These are phyloP conservation scores for Platycheirus albimanus DNA, from an alignment of 2,888 invertebrate genomes.

Conservation along the genomic window DNA sequence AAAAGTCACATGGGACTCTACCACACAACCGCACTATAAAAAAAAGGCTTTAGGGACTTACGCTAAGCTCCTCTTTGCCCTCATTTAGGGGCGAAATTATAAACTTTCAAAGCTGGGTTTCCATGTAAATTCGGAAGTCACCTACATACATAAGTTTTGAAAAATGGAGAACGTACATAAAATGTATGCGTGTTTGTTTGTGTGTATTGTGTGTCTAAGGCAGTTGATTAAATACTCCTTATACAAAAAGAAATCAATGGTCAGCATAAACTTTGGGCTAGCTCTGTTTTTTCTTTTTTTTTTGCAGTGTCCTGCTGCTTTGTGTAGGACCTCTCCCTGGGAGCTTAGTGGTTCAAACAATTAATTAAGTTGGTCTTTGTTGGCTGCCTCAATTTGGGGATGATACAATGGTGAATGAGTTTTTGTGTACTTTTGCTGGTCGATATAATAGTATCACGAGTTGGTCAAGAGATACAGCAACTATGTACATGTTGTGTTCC, in stretches of 20 bases:
- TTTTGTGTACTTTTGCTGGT: background rate
- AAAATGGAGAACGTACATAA: too few relatives aligned
- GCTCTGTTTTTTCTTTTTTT: background rate
- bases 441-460: background rate
- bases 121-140: background rate
- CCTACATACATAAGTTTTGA: background rate
- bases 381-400: constrained; percentile 25
- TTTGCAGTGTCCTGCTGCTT: background rate
- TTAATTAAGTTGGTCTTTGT: constrained; percentile 31
- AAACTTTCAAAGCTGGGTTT: background rate
- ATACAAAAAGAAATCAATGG: background rate
- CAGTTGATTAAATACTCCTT: constrained; percentile 4
- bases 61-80: background rate
- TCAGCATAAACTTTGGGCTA: constrained; percentile 3
- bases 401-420: background rate
- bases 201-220: background rate
- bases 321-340: background rate
- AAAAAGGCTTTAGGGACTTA: background rate
- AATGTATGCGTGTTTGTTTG: background rate
- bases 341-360: constrained; percentile 32
- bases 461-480: background rate
- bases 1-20: background rate
- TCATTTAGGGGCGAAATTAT: background rate
- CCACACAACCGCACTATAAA: background rate
- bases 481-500: background rate